A percentile compares a stretch with the other conserved stretches of the same genome.
phyloP scores from a whole-genome alignment of 2,113 vertebrate genomes.

The Syngnathus scovelli region DNA sequence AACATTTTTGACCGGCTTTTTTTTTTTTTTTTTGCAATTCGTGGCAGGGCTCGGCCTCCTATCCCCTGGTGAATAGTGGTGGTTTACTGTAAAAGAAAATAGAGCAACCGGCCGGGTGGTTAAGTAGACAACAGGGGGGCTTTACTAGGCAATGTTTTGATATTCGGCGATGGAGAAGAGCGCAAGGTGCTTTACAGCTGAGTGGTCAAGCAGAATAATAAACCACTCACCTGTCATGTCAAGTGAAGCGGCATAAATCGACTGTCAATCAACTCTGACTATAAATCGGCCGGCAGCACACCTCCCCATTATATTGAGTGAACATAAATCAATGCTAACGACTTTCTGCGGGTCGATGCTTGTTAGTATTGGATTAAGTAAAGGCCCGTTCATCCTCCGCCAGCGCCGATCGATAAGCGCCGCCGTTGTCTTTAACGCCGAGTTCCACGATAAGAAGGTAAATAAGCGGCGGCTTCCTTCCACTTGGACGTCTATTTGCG shows the following conservation, averaged over 20 bases:
- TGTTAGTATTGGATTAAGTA: conserved; percentile 62
- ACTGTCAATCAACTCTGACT: conserved; percentile 55
- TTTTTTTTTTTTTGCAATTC: not conserved
- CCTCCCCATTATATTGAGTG: conserved; percentile 64
- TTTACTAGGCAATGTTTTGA: conserved; percentile 36
- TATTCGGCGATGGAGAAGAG: conserved; percentile 20
- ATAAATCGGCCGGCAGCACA: conserved; percentile 57
- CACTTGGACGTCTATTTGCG: conserved; percentile 42
- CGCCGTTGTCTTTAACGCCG: conserved; percentile 50
- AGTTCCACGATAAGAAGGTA: conserved; percentile 32
- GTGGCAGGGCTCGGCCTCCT: too few species aligned
- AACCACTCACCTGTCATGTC: conserved; percentile 61
- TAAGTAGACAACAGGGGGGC: conserved; percentile 16
- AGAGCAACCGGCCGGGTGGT: conserved; percentile 1
- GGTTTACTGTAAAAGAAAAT: not conserved
- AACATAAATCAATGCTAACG: conserved; percentile 60
- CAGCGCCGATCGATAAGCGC: conserved; percentile 54
- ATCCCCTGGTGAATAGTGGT: not conserved
- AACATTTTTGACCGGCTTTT: too few species aligned
- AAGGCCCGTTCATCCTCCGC: conserved; percentile 47
- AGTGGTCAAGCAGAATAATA: conserved; percentile 59
- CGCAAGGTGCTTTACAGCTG: conserved; percentile 39
- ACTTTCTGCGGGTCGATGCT: conserved; percentile 49
- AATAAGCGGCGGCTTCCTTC: conserved; percentile 26
- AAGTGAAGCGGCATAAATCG: conserved; percentile 61